These are phyloP conservation scores for Limnephilus rhombicus DNA, from an alignment of 2,888 invertebrate genomes.

Conservation along the genomic window DNA sequence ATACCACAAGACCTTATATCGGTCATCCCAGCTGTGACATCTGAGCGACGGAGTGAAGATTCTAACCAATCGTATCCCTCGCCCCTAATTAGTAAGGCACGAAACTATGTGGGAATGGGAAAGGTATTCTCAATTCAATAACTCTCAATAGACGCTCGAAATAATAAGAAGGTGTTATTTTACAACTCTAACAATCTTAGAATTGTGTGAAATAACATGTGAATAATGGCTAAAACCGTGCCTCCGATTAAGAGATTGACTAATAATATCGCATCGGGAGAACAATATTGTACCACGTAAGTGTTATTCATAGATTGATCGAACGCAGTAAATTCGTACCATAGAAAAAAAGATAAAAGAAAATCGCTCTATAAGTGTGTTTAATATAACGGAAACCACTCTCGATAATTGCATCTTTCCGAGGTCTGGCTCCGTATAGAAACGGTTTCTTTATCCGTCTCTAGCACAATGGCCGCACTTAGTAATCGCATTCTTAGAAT, in stretches of 20 bases:
- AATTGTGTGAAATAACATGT: no score
- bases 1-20: no score
- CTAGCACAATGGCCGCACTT: background rate
- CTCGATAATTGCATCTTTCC: background rate
- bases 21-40: no score
- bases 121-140: no score
- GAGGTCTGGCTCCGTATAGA: background rate
- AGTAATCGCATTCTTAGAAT: background rate
- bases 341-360: background rate
- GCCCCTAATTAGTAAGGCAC: no score
- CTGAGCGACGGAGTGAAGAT: no score
- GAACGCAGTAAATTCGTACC: background rate
- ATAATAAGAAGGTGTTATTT: no score
- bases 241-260: background rate
- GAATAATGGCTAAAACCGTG: no score
- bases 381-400: background rate
- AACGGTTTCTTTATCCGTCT: background rate
- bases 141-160: no score
- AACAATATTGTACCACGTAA: background rate
- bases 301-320: background rate
- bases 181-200: no score
- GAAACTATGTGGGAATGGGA: no score
- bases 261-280: background rate
- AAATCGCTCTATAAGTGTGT: background rate
- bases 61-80: no score